phyloP scores from a whole-genome alignment of 1,140 invertebrate genomes.

The Heliothis virescens region DNA sequence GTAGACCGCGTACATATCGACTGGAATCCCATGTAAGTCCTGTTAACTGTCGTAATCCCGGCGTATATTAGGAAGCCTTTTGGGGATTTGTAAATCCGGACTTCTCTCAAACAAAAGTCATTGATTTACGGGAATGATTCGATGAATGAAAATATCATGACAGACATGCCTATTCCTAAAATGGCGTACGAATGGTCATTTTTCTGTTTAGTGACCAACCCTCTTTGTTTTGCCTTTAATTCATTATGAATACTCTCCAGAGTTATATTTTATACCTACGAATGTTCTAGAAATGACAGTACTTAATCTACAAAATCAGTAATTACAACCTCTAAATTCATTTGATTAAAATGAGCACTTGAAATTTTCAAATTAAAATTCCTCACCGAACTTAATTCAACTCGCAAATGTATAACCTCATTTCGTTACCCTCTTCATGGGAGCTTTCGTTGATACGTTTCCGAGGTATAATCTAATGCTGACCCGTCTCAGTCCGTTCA shows the following conservation, averaged over 20 bases:
- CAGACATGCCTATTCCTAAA: background rate
- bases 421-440: slow-evolving; percentile 71
- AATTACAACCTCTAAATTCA: slow-evolving; percentile 25
- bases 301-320: background rate
- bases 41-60: slow-evolving; percentile 70
- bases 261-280: too few relatives aligned
- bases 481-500: slow-evolving; percentile 52
- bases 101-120: slow-evolving; percentile 6
- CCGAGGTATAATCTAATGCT: slow-evolving; percentile 67
- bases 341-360: slow-evolving; percentile 51
- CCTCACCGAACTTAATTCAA: slow-evolving; percentile 57
- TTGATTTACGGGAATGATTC: background rate
- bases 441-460: slow-evolving; percentile 70
- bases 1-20: slow-evolving; percentile 65
- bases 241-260: too few relatives aligned
- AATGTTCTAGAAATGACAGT: background rate
- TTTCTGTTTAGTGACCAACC: too few relatives aligned
- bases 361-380: slow-evolving; percentile 57
- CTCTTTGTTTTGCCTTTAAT: too few relatives aligned
- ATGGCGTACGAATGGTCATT: too few relatives aligned
- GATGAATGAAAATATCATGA: slow-evolving; percentile 1
- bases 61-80: slow-evolving; percentile 50
- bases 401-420: slow-evolving; percentile 70
- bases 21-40: slow-evolving; percentile 64
- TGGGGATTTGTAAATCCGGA: slow-evolving; percentile 38